phyloP scores from a whole-genome alignment of 2,797 vertebrate genomes.

The Cossypha polioptera region DNA sequence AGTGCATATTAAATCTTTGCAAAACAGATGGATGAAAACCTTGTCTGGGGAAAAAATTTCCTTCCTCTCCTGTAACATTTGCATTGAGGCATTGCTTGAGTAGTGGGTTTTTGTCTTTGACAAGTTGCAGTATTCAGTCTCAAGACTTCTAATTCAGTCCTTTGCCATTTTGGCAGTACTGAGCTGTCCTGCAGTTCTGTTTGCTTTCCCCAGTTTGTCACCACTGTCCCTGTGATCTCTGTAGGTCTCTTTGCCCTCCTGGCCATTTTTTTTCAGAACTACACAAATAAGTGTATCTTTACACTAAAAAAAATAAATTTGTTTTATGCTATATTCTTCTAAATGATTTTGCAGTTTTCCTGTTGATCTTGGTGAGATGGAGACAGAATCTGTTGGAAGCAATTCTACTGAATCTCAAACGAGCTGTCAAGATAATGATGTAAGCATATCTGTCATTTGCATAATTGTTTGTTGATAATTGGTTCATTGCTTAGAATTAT shows the following conservation, averaged over 20 bases:
- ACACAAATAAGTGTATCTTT: not conserved
- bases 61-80: not conserved
- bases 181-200: not conserved
- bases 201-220: not conserved
- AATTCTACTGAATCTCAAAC: constrained; percentile 72
- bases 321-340: not conserved
- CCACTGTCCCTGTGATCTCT: not conserved
- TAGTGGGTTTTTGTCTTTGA: not conserved
- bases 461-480: not conserved
- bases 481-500: not conserved
- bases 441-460: constrained; percentile 49
- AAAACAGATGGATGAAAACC: not conserved
- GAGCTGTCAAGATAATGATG: constrained; percentile 65
- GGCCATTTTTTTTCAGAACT: not conserved
- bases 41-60: not conserved
- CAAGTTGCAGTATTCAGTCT: not conserved
- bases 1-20: not conserved
- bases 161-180: not conserved
- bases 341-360: constrained; percentile 74
- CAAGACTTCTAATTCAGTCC: not conserved
- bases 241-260: not conserved
- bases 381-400: constrained; percentile 83
- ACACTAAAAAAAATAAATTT: not conserved
- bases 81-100: not conserved
- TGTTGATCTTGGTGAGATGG: constrained; percentile 88